These are phyloP conservation scores for Ursus arctos DNA, from an alignment of 2,113 vertebrate genomes.

Conservation along the genomic window DNA sequence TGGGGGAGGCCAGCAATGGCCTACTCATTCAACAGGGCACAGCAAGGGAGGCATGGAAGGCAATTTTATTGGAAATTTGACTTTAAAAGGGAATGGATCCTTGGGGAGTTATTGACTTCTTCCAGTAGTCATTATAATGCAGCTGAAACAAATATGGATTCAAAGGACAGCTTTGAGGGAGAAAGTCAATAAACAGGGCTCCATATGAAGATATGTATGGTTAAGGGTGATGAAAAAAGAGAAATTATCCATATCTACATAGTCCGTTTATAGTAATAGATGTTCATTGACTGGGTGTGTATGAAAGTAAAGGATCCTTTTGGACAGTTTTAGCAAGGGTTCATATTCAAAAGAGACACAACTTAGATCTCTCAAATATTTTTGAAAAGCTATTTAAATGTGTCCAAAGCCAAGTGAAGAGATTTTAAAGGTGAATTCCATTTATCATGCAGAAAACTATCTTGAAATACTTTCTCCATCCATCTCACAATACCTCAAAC, in stretches of 20 bases:
- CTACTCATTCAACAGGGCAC: not conserved
- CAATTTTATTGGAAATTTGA: slow-evolving; percentile 32
- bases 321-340: not conserved
- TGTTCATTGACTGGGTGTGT: not conserved
- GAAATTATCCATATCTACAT: not conserved
- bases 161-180: not conserved
- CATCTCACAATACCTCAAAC: not conserved
- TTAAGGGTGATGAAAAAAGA: not conserved
- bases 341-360: not conserved
- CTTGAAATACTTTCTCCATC: not conserved
- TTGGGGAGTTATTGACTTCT: not conserved
- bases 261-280: not conserved
- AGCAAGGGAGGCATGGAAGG: not conserved
- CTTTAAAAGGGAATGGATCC: not conserved
- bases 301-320: not conserved
- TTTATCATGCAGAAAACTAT: not conserved
- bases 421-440: not conserved
- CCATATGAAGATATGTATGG: not conserved
- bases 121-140: not conserved
- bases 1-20: not conserved
- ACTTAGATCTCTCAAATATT: not conserved
- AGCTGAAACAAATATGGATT: not conserved
- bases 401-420: not conserved
- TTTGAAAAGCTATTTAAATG: not conserved
- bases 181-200: not conserved